Evolutionary conservation across 2,797 vertebrate genomes (phyloP).

Genomic region (Harpagifer antarcticus): DNA sequence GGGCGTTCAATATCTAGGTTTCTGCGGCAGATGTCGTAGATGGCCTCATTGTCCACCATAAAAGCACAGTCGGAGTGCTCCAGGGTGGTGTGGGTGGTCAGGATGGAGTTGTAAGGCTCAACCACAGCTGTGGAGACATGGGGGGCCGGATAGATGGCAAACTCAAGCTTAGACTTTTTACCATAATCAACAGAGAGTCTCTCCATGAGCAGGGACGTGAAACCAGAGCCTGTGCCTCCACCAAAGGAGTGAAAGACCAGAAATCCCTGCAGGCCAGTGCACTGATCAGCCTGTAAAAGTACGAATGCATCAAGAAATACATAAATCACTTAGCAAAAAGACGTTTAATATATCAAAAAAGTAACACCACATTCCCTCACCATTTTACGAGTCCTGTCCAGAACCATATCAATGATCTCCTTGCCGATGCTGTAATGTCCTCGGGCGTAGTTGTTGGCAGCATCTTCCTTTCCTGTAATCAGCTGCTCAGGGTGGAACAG

Average conservation of each 20-base stretch:
- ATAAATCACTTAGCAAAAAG: neutral
- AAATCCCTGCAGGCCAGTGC: slow-evolving; percentile 90
- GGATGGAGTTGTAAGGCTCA: slow-evolving; percentile 92
- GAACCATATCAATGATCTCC: slow-evolving; percentile 84
- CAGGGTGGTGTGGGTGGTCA: slow-evolving; percentile 91
- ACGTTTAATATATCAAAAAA: neutral
- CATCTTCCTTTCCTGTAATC: slow-evolving; percentile 86
- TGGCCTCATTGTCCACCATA: slow-evolving; percentile 88
- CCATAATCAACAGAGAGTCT: slow-evolving; percentile 92
- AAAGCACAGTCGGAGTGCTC: slow-evolving; percentile 90
- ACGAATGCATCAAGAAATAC: neutral
- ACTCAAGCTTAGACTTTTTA: slow-evolving; percentile 93
- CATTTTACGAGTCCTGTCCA: slow-evolving; percentile 85
- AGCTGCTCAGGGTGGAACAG: slow-evolving; percentile 85
- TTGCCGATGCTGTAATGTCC: slow-evolving; percentile 87
- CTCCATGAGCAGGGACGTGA: slow-evolving; percentile 92
- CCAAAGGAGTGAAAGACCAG: slow-evolving; percentile 89
- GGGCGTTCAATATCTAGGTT: slow-evolving; percentile 93
- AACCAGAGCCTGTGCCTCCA: slow-evolving; percentile 91
- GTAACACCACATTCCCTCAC: slow-evolving; percentile 56
- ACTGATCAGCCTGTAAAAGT: slow-evolving; percentile 85
- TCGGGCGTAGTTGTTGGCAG: slow-evolving; percentile 86
- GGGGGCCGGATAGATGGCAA: slow-evolving; percentile 90
- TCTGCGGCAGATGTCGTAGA: slow-evolving; percentile 88
- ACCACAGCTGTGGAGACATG: slow-evolving; percentile 92